Evolutionary conservation across 2,797 vertebrate genomes (phyloP), one percentile per base, ranked within the genome.

Genomic region (Scomberomorus guttatus): DNA sequence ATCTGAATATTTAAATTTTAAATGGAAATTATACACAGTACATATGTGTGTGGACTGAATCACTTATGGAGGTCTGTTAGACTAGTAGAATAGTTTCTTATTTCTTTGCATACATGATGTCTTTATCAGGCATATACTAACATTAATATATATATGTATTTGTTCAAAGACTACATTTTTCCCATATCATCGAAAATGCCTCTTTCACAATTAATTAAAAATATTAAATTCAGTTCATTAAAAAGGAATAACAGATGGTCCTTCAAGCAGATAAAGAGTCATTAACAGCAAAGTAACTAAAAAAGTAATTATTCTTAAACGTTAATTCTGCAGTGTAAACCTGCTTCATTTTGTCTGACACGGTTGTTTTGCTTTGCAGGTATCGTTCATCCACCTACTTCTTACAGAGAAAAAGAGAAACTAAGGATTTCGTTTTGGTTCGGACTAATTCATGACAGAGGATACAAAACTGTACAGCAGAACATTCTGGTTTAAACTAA

Each of bases 1-100:
- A 77, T 86, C 58, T 81, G 62, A 80, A 84, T 79, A 89, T 86
- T 20, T 87, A 48, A 89, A 86, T 87, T 1, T 79, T 11, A 73
- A 71, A 88, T 67, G 32, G 20, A 0, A 56, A 57, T 70, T 39
- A 75, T 22, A 20, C 2, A 27, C 18, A 24, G 0, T 12, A 9
- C n/a, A 46, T 18, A 39, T 42, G 51, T 54, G 24, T 50, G 50
- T 1, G 6, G 39, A 52, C 22, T 55, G 50, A 74, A 27, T 52
- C 58, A 15, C 15, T 57, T 34, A 12, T 6, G 13, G 1, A 3
- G 54, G 42, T 8, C 60, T 20, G 64, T 13, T 77, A 37, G 34
- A n/a, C 11, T n/a, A n/a, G 20, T 1, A 25, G n/a, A 37, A n/a
- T n/a, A 2, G 18, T 2, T 44, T 65, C 42, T 61, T 32, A 32